These are phyloP conservation scores for Sitodiplosis mosellana DNA, from an alignment of 1,140 invertebrate species.

Conservation along the genomic window DNA sequence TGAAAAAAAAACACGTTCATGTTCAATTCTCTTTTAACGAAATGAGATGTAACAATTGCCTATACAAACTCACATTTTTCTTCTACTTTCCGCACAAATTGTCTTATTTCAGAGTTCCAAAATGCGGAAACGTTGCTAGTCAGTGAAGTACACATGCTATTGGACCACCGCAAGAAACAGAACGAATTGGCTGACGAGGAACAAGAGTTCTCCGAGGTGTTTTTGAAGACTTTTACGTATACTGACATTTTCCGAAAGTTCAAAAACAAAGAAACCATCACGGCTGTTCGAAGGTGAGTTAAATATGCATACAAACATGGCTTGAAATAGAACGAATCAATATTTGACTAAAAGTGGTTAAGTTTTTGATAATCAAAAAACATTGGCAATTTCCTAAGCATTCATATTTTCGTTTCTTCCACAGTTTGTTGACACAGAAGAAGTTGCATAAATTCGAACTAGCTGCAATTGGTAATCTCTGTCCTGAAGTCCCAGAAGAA, in stretches of 20 bases:
- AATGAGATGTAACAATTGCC: too few species aligned
- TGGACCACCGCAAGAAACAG: slow-evolving; percentile 93
- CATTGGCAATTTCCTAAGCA: too few species aligned
- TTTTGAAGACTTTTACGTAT: slow-evolving; percentile 94
- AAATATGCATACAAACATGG: background rate
- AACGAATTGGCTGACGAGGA: slow-evolving; percentile 97
- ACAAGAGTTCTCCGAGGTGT: slow-evolving; percentile 95
- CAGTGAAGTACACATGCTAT: slow-evolving; percentile 94
- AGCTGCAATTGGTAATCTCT: slow-evolving; percentile 91
- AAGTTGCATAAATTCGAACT: slow-evolving; percentile 98
- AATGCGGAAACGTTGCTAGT: slow-evolving; percentile 94
- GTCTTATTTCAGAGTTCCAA: slow-evolving; percentile 75
- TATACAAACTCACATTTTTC: too few species aligned
- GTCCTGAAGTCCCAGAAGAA: slow-evolving; percentile 94
- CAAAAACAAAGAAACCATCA: slow-evolving; percentile 96
- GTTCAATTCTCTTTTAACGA: too few species aligned
- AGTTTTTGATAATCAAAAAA: background rate
- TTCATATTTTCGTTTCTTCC: slow-evolving; percentile 12
- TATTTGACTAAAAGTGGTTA: background rate
- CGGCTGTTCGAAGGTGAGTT: slow-evolving; percentile 69
- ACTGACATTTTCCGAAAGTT: slow-evolving; percentile 92
- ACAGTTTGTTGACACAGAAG: slow-evolving; percentile 79
- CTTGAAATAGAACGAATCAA: too few species aligned
- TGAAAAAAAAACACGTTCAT: background rate
- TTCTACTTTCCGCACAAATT: too few species aligned